Evolutionary conservation across 2,797 vertebrate species (phyloP).

Genomic region (Salmo trutta): DNA sequence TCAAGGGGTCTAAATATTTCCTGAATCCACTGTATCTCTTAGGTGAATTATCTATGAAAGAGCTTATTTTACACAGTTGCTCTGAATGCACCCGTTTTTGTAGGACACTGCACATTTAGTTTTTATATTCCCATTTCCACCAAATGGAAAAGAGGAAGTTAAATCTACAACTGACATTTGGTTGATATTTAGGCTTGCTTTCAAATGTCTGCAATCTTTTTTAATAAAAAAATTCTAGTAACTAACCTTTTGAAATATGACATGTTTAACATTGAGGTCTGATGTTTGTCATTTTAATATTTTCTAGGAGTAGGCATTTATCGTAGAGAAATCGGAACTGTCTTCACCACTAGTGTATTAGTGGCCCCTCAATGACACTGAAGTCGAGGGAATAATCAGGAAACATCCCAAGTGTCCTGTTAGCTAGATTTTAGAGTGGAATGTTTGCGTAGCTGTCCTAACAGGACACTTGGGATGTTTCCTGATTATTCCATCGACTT

Average conservation of each 20-base stretch:
- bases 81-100: neutral
- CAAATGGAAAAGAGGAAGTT: neutral
- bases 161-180: neutral
- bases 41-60: neutral
- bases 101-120: neutral
- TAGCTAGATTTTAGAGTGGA: neutral
- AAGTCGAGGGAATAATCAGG: neutral
- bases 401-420: neutral
- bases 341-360: neutral
- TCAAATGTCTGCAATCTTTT: neutral
- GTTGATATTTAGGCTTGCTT: neutral
- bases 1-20: no score
- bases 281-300: neutral
- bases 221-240: neutral
- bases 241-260: neutral
- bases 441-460: conserved; percentile 6
- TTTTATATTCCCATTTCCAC: neutral
- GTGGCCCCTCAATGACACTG: neutral
- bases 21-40: no score
- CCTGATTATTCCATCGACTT: no score
- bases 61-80: neutral
- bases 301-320: neutral
- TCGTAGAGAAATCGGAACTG: neutral
- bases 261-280: neutral
- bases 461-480: no score